Base-by-base conservation (phyloP, 2,113 vertebrate genomes). In the Nyctibius bracteatus region DNA sequence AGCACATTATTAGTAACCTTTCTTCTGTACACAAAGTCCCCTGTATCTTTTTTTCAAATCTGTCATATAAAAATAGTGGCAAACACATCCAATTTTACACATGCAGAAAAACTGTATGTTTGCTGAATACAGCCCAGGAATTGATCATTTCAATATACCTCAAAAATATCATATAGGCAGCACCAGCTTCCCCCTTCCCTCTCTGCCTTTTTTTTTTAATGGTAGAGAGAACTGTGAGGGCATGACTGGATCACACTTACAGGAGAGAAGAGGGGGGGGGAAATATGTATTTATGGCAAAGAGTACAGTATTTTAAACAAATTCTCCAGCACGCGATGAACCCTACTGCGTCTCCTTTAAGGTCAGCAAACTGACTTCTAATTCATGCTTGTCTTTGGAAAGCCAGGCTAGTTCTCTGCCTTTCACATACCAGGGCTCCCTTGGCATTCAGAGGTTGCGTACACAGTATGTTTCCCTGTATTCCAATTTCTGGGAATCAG, bases 401-500 rank as follows among this genome's bases (percentile, higher is more conserved):
- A 94, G 57, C 28, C 21, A 65, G 73, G 73, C 66, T n/a, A 13
- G 49, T 44, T 52, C 79, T 65, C 74, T 84, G 75, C 55, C 81
- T 96, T 77, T 82, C 52, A 89, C 78, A 88, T 83, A 62, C 52
- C 86, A 84, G 92, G 71, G 82, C 39, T 91, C 96, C 88, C 75
- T 22, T 47, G 83, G 68, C 94, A 94, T 68, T 94, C 92, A 82
- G 83, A 87, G 85, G 92, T 96, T 28, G 5, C 1, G 3, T 47
- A 86, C 58, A 21, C 41, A 75, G 66, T 17, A 27, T 10, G 39
- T 80, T 92, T 78, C 55, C 62, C 77, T 92, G 54, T 94, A 87
- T 95, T 92, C 37, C 82, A 80, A 17, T 83, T 97, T 97, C 97
- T 95, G 86, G 70, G 94, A 97, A 97, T 68, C 71, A 49, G 59